A percentile compares a stretch with the other conserved stretches of the same genome.
Evolutionary conservation across 2,888 invertebrate species (phyloP).

Genomic region (Slavum lentiscoides): DNA sequence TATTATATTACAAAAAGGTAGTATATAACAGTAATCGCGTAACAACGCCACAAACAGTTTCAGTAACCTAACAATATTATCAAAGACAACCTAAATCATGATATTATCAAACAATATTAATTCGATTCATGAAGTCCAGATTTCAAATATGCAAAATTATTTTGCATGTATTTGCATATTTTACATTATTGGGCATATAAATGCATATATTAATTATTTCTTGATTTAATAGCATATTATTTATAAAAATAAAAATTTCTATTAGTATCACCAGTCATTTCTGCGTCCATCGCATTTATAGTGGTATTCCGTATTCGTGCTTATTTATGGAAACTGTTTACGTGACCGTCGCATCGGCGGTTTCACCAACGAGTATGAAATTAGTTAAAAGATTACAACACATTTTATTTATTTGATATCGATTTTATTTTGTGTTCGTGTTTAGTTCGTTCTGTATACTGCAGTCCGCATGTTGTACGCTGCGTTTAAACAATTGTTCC

Average conservation of each 20-base stretch:
- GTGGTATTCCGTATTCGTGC: background rate
- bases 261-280: background rate
- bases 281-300: no score
- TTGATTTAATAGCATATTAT: background rate
- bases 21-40: no score
- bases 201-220: no score
- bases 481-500: background rate
- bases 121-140: constrained; percentile 1
- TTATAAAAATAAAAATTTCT: background rate
- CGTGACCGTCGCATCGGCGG: background rate
- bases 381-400: no score
- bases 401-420: no score
- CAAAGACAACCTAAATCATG: no score
- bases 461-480: background rate
- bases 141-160: background rate
- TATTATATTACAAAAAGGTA: no score
- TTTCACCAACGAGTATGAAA: background rate
- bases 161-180: no score
- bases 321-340: background rate
- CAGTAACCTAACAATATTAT: no score
- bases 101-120: no score
- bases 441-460: background rate
- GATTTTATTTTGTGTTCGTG: background rate
- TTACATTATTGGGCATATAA: no score
- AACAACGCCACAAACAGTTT: no score